Evolutionary conservation across 2,888 invertebrate species (phyloP), one percentile per base, ranked within the genome.

Genomic region (Antitype chi): DNA sequence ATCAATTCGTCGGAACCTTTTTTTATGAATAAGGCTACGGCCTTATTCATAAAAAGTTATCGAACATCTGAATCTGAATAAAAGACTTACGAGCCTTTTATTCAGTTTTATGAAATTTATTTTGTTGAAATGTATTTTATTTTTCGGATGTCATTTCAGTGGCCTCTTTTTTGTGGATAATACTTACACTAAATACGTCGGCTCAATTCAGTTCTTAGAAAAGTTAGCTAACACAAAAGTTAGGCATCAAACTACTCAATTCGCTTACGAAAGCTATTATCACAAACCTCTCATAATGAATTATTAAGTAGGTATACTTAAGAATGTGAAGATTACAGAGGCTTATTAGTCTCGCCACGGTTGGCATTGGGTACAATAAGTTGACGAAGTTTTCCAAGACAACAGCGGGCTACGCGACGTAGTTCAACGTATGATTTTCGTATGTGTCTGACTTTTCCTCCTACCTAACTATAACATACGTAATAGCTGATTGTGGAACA

Each of bases 301-400:
- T 25, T 43, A 64, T 38, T 23, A 38, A 38, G 38, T 32, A 32
- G 32, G 32, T 57, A 32, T 6, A 11, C 20, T 43, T 43, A 77
- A n/a, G 11, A 78, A 78, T 75, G 63, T 57, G 43, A 52, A 25
- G 23, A 76, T 57, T 63, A 28, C 55, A 52, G 63, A 59, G 52
- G 9, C 57, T 52, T 75, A 82, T 78, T 82, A 82, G 76, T 82
- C 76, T 82, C 82, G 57, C 32, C 52, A 57, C 76, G 82, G 11
- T 76, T 78, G 76, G 57, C 63, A 82, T 82, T 64, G 25, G 23
- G 82, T 32, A 59, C 82, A 78, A 43, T 43, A 74, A 59, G 52
- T 76, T 64, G 82, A 75, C 52, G 52, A 81, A 75, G 63, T 75
- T 64, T 74, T 59, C 55, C 32, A 25, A 53, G 64, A 81, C 23